Evolutionary conservation across 2,113 vertebrate genomes (phyloP).

Genomic region (Gymnorhina tibicen): DNA sequence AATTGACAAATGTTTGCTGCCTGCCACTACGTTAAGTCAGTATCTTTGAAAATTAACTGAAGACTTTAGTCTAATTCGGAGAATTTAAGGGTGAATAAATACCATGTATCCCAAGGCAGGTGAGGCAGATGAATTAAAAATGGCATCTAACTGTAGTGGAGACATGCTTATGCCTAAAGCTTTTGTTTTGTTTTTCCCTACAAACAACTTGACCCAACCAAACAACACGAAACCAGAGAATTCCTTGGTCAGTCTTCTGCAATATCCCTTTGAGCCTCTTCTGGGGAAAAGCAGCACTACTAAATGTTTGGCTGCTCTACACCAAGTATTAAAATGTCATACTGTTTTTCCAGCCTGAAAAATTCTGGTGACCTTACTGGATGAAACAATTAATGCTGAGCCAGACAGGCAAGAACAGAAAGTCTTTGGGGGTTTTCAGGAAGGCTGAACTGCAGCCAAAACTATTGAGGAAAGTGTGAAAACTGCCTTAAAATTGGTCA

Average conservation of each 20-base stretch:
- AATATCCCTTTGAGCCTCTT: background rate
- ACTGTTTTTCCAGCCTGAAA: constrained; percentile 8
- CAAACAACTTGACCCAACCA: background rate
- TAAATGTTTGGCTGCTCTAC: background rate
- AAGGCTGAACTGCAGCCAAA: background rate
- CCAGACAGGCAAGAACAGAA: background rate
- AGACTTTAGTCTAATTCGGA: background rate
- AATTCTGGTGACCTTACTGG: background rate
- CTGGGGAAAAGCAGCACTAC: background rate
- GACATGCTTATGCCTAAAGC: background rate
- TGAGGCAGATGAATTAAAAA: background rate
- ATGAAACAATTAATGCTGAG: background rate
- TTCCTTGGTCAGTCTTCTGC: background rate
- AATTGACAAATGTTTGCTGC: background rate
- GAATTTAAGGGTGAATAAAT: background rate
- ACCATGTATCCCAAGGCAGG: background rate
- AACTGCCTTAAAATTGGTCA: background rate
- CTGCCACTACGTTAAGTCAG: background rate
- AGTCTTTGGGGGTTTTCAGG: background rate
- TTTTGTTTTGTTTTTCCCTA: background rate
- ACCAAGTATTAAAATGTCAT: background rate
- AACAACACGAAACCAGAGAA: background rate
- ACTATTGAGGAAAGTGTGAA: background rate
- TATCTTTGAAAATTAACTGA: background rate
- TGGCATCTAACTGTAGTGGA: background rate